These are phyloP conservation scores for Nothobranchius kuhntae DNA, from an alignment of 2,113 vertebrate genomes.

Conservation along the genomic window DNA sequence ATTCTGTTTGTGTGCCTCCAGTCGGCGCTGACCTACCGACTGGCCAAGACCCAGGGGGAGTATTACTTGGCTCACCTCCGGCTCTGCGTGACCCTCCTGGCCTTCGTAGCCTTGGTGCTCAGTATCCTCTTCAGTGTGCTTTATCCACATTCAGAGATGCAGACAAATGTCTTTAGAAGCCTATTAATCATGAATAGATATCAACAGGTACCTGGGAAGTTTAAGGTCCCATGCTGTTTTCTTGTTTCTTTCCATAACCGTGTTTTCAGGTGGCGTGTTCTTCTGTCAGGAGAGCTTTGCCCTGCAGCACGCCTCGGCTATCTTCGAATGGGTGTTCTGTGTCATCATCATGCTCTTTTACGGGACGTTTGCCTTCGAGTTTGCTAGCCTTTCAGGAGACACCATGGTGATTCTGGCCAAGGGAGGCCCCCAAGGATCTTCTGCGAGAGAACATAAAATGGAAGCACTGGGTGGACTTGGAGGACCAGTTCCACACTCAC, in stretches of 20 bases:
- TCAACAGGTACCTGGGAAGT: no score
- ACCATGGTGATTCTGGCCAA: slow-evolving; percentile 85
- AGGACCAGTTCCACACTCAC: slow-evolving; percentile 44
- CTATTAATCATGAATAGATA: no score
- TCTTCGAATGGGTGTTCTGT: slow-evolving; percentile 91
- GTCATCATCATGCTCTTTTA: slow-evolving; percentile 89
- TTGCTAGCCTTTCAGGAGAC: slow-evolving; percentile 83
- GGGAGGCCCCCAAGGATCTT: slow-evolving; percentile 59
- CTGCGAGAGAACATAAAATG: slow-evolving; percentile 71
- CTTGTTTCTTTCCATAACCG: slow-evolving; percentile 77
- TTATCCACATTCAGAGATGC: no score
- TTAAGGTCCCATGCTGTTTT: not conserved
- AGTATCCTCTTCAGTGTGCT: slow-evolving; percentile 83
- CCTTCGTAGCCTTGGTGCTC: slow-evolving; percentile 84
- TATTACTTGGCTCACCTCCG: slow-evolving; percentile 86
- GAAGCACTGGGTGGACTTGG: slow-evolving; percentile 56
- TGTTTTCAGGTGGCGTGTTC: slow-evolving; percentile 83
- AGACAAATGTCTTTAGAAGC: no score
- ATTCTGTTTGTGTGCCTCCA: slow-evolving; percentile 89
- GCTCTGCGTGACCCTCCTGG: slow-evolving; percentile 81
- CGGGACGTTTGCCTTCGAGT: slow-evolving; percentile 89
- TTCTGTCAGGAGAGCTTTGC: slow-evolving; percentile 89
- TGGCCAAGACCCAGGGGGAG: slow-evolving; percentile 86
- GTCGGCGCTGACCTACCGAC: slow-evolving; percentile 87
- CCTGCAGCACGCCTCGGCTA: slow-evolving; percentile 86